phyloP scores from a whole-genome alignment of 2,888 invertebrate genomes.

The Candidula unifasciata region DNA sequence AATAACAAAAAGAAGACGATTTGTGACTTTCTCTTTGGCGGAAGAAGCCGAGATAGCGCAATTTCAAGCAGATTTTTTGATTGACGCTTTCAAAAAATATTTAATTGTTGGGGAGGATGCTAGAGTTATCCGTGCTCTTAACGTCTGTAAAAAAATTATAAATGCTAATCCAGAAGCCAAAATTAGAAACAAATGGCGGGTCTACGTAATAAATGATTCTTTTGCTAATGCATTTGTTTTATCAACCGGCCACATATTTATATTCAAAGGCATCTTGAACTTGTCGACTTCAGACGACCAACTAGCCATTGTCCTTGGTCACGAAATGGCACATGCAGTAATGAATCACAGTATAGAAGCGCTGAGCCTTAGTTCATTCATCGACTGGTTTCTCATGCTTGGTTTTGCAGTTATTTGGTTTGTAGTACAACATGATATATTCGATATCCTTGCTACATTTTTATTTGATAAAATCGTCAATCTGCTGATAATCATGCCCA shows the following conservation, averaged over 20 bases:
- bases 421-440: slow-evolving; percentile 79
- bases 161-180: slow-evolving; percentile 79
- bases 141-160: slow-evolving; percentile 78
- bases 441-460: slow-evolving; percentile 80
- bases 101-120: slow-evolving; percentile 77
- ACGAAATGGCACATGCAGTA: slow-evolving; percentile 83
- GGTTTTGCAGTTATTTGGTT: slow-evolving; percentile 81
- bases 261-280: slow-evolving; percentile 81
- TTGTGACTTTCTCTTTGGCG: slow-evolving; percentile 79
- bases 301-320: slow-evolving; percentile 81
- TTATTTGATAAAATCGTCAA: slow-evolving; percentile 78
- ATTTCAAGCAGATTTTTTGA: slow-evolving; percentile 76
- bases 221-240: slow-evolving; percentile 81
- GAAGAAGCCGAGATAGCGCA: slow-evolving; percentile 78
- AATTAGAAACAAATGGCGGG: slow-evolving; percentile 79
- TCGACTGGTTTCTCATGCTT: slow-evolving; percentile 79
- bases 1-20: slow-evolving; percentile 80
- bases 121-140: slow-evolving; percentile 75
- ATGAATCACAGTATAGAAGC: slow-evolving; percentile 81
- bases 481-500: slow-evolving; percentile 80
- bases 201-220: slow-evolving; percentile 79
- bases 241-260: slow-evolving; percentile 82
- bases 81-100: slow-evolving; percentile 72
- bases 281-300: slow-evolving; percentile 80
- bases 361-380: slow-evolving; percentile 79